Base-by-base conservation (phyloP, 2,888 invertebrate genomes). In the Tipula helvola region DNA sequence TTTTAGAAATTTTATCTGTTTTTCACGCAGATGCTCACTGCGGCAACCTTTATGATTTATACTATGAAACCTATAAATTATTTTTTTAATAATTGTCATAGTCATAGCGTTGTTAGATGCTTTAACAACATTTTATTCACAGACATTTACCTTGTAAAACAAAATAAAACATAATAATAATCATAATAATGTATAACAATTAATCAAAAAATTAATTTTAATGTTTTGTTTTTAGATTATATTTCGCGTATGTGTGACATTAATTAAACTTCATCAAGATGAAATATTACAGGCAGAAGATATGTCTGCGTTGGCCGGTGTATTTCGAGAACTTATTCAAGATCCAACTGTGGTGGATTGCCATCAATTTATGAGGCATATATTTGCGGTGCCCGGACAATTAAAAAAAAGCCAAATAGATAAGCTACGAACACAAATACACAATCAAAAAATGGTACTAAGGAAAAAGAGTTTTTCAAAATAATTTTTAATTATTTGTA, bases 361-460 rank as follows among this genome's bases (percentile, higher is more conserved):
- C 90, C 98, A 98, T 91, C 94, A 94, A 88, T 98, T 98, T 91
- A 96, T 98, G 94, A 93, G 96, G 95, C 94, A 95, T 89, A 96
- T 97, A 90, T 97, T 97, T 91, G 95, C 94, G 92, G 93, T 96
- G 90, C 95, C 96, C 89, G 96, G 96, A 4, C 36, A 84, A 39
- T 16, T 84, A 10, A 39, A 36, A 84, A 84, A 84, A 84, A n/a
- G 41, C 16, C 84, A 84, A 84, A 39, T 84, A n/a, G 84, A 84
- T 41, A 84, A 39, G 16, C n/a, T 84, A n/a, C 84, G 84, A 39
- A 84, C 84, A 0, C 84, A 84, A 84, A 84, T 84, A n/a, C n/a
- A n/a, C 41, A 84, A 84, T 84, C 39, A 84, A 84, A 84, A 84
- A 39, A 13, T n/a, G 84, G n/a, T 84, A 84, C n/a, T 84, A 41